phyloP scores from a whole-genome alignment of 2,797 vertebrate genomes.

The Myotis myotis region DNA sequence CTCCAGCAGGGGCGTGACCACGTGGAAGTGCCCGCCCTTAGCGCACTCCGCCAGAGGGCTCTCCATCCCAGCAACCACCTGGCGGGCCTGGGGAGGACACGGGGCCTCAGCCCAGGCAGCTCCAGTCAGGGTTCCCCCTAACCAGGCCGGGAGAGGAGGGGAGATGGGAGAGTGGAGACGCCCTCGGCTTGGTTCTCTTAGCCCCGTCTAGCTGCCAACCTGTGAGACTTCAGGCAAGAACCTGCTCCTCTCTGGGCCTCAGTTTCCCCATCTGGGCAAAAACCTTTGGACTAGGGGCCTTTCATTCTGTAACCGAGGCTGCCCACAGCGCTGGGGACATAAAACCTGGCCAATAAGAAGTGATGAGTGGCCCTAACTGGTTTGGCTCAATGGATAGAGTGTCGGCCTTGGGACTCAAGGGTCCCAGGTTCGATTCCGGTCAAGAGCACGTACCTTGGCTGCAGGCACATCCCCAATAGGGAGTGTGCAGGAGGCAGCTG shows the following conservation, averaged over 20 bases:
- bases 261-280: neutral
- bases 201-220: neutral
- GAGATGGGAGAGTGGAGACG: fast-evolving
- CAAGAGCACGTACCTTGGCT: too few relatives aligned
- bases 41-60: fast-evolving
- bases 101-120: fast-evolving
- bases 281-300: too few relatives aligned
- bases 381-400: too few relatives aligned
- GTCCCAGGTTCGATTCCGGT: too few relatives aligned
- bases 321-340: neutral
- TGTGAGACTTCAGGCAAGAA: neutral
- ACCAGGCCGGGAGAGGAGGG: fast-evolving
- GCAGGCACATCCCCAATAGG: too few relatives aligned
- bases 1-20: constrained; percentile 88
- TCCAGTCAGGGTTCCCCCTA: neutral
- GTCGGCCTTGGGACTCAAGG: too few relatives aligned
- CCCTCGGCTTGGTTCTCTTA: neutral
- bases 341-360: neutral
- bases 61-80: constrained; percentile 41
- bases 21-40: constrained; percentile 81
- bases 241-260: neutral
- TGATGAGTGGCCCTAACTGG: too few relatives aligned
- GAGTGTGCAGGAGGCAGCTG: too few relatives aligned
- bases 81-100: neutral
- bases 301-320: neutral